Base-by-base conservation (phyloP, 2,113 vertebrate species). In the Notothenia coriiceps region DNA sequence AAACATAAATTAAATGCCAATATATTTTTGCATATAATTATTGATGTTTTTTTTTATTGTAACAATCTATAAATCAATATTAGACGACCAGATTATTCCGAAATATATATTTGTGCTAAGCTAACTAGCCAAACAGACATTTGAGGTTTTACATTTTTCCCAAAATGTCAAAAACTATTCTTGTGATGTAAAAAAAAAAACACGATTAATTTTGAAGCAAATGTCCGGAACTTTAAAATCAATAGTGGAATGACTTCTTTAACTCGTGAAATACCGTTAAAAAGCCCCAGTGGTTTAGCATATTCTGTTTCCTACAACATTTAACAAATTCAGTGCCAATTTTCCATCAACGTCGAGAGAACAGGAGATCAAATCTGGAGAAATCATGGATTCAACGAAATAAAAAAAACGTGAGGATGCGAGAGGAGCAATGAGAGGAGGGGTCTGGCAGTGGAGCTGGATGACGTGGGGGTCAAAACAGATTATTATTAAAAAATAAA, bases 161-260 rank as follows among this genome's bases (percentile, higher is more conserved):
- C 57, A 60, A 35, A 60, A 60, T 18, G 33, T 18, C 15, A 18
- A 59, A 29, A 29, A 59, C 56, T 59, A 33, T 25, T 54, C 12
- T 25, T 14, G n/a, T n/a, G 20, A 20, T 18, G 13, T n/a, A n/a
- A n/a, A n/a, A n/a, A 12, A 15, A 15, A 55, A 47, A 13, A 15
- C 50, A 29, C 29, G 29, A 29, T 29, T 29, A 0, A 29, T 29
- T 29, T 29, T 29, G 29, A 29, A 29, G 29, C 29, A 29, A 29
- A 83, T 18, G 93, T 90, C 92, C 8, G 57, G 6, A 63, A 94
- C 5, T 52, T 75, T 0, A 20, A 40, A 87, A 86, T 91, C 82
- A 70, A 71, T 85, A 90, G 90, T 74, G 96, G 96, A 97, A 96
- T 96, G 95, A 68, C 51, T 29, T 29, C 3, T 29, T 29, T 29